Conservation (phyloP, 2,113 vertebrate species). For the Asarcornis scutulata region DNA sequence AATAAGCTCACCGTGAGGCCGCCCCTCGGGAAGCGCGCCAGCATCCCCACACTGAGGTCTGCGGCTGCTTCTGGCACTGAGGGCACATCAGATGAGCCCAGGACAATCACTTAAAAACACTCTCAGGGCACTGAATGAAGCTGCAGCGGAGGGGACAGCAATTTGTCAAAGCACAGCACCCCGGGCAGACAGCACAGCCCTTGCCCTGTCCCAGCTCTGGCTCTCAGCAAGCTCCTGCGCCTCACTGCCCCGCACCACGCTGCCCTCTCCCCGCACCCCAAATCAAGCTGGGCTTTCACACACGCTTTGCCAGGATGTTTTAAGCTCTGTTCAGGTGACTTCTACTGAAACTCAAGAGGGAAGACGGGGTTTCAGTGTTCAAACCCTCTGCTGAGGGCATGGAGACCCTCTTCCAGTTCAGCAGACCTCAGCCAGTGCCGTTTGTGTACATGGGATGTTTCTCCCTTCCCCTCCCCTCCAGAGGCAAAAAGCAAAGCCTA, state of each 20-base stretch:
- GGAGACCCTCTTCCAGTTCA: rapidly evolving
- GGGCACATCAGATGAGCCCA: rapidly evolving
- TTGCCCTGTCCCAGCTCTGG: neutral
- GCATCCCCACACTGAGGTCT: neutral
- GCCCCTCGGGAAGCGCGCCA: neutral
- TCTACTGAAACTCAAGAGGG: rapidly evolving
- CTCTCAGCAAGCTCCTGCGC: neutral
- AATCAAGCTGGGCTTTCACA: neutral
- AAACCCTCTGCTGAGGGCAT: neutral
- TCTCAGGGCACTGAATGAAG: rapidly evolving
- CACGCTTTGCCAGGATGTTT: neutral
- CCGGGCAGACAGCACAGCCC: neutral
- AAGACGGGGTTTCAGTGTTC: neutral
- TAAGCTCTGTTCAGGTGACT: neutral
- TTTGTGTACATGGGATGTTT: neutral
- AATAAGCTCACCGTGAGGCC: neutral
- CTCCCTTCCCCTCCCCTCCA: neutral
- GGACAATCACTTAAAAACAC: rapidly evolving
- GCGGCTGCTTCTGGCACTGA: rapidly evolving
- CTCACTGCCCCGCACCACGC: rapidly evolving
- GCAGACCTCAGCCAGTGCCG: rapidly evolving
- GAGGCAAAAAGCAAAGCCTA: neutral
- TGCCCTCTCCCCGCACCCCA: rapidly evolving
- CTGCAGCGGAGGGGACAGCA: neutral
- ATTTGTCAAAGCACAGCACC: neutral